Base-by-base conservation (phyloP, 2,797 vertebrate species). In the Mus caroli region DNA sequence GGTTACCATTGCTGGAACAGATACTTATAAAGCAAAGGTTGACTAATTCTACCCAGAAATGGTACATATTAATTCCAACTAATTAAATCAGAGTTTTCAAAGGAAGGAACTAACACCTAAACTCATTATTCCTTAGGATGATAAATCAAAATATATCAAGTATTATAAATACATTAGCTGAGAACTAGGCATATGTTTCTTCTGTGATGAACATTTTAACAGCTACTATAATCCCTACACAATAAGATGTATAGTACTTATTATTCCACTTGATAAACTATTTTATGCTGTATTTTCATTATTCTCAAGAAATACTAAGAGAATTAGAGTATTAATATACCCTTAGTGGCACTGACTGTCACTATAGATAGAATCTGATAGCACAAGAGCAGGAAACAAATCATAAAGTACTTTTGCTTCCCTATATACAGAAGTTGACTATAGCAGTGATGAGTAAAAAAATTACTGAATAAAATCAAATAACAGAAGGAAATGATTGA, bases 61-160 rank as follows among this genome's bases (percentile, higher is more conserved):
- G 89, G 43, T 20, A 52, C 46, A 92, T 46, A 93, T 78, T 91
- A 95, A 88, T 91, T 87, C 12, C 76, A 95, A 95, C 54, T 79
- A 95, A 87, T 64, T 83, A 90, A 50, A 46, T 93, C 34, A 92
- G 75, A 88, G 75, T 79, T 93, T 64, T 88, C 92, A 34, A 92
- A 85, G 67, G 79, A 92, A 85, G 67, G 79, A 92, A 93, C 52
- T 92, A 96, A 84, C 10, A 5, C 56, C n/a, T 46, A 88, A 88
- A 85, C 31, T 92, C 58, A 83, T 34, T 85, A 78, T 20, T 90
- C 78, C 20, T 91, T 50, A 84, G 34, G 31, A 14, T 26, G 6
- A 75, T 31, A 94, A 64, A 94, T 69, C 28, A 82, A 93, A 92
- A n/a, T 75, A n/a, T 19, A 62, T 69, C 22, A 58, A 91, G 28